Evolutionary conservation across 2,113 vertebrate genomes (phyloP).

Genomic region (Haemorhous mexicanus): DNA sequence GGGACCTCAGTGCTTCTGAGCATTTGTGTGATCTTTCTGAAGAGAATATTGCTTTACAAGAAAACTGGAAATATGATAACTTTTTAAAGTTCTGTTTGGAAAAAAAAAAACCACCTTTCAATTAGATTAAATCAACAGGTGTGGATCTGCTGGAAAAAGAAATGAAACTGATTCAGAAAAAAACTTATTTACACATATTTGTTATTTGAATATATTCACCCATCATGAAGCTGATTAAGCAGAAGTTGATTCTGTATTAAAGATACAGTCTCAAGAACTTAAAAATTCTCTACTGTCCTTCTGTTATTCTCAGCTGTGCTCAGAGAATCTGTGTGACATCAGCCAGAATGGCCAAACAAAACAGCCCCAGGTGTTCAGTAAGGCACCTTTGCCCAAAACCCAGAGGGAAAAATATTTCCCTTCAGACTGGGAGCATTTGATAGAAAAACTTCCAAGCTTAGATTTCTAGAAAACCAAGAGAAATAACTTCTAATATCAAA

Average conservation of each 20-base stretch:
- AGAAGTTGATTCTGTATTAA: background rate
- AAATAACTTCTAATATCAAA: background rate
- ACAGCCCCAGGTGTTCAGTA: background rate
- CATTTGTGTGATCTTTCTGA: too few relatives aligned
- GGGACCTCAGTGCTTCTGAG: too few relatives aligned
- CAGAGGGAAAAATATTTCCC: background rate
- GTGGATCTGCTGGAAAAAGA: background rate
- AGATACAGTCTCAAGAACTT: background rate
- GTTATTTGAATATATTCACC: background rate
- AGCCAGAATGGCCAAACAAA: background rate
- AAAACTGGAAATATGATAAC: too few relatives aligned
- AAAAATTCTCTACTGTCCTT: background rate
- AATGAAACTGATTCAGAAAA: background rate
- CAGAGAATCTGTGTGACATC: background rate
- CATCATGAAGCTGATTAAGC: background rate
- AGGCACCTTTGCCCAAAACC: background rate
- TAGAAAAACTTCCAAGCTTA: background rate
- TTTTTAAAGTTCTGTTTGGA: too few relatives aligned
- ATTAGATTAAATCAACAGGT: background rate
- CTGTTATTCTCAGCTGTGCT: background rate
- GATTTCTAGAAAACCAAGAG: background rate
- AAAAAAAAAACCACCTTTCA: background rate
- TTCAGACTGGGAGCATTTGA: background rate
- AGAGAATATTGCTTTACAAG: too few relatives aligned
- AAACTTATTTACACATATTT: background rate